These are phyloP conservation scores for Spondyliosoma cantharus DNA, from an alignment of 2,797 vertebrate species.

Conservation along the genomic window DNA sequence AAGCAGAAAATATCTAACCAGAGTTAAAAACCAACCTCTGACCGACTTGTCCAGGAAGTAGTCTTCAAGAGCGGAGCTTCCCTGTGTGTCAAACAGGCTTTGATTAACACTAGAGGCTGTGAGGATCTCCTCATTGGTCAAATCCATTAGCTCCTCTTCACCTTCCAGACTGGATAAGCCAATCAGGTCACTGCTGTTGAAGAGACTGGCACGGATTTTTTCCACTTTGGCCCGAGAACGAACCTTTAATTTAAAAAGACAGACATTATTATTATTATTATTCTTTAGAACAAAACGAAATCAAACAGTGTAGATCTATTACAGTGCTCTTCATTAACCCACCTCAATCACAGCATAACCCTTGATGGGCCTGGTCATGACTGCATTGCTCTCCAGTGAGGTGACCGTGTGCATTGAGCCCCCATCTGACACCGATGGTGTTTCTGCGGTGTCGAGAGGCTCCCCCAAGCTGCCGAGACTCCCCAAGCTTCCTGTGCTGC, in stretches of 20 bases:
- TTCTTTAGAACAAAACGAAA: slow-evolving; percentile 14
- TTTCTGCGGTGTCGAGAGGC: slow-evolving; percentile 89
- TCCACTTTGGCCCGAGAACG: slow-evolving; percentile 97
- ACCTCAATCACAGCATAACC: slow-evolving; percentile 99
- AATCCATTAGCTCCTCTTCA: slow-evolving; percentile 97
- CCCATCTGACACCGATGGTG: slow-evolving; percentile 87
- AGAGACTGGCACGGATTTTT: slow-evolving; percentile 97
- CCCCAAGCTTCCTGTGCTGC: slow-evolving; percentile 94
- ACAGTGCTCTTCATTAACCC: slow-evolving; percentile 46
- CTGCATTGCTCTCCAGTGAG: slow-evolving; percentile 88
- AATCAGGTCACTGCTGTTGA: slow-evolving; percentile 98
- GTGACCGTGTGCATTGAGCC: slow-evolving; percentile 93
- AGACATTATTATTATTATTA: neutral
- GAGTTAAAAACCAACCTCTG: slow-evolving; percentile 85
- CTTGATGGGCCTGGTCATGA: slow-evolving; percentile 90
- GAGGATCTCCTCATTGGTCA: slow-evolving; percentile 98
- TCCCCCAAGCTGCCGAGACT: slow-evolving; percentile 95
- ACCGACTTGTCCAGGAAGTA: slow-evolving; percentile 96
- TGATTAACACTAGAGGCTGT: slow-evolving; percentile 98
- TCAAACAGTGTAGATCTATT: neutral
- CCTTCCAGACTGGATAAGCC: slow-evolving; percentile 96
- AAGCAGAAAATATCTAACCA: slow-evolving; percentile 19
- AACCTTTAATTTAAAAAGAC: slow-evolving; percentile 82
- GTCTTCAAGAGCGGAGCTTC: slow-evolving; percentile 95
- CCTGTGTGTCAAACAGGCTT: slow-evolving; percentile 98